Conservation (phyloP, 2,113 vertebrate species). For the Erpornis zantholeuca region DNA sequence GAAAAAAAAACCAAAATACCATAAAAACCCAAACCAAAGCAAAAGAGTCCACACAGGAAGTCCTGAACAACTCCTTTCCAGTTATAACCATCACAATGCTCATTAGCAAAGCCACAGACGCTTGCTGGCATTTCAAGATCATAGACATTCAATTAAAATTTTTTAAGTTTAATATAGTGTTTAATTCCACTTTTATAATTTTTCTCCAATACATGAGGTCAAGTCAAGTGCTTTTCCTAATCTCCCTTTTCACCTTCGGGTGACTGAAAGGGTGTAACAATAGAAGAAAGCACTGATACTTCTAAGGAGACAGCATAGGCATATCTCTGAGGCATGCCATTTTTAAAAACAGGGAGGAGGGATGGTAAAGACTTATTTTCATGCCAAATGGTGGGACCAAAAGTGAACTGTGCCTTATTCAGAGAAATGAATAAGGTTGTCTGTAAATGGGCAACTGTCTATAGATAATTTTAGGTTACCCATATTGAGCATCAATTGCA, state of each 20-base stretch:
- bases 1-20: neutral
- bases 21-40: neutral
- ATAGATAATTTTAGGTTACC: neutral
- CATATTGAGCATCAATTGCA: neutral
- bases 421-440: conserved; percentile 9
- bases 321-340: neutral
- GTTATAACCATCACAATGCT: conserved; percentile 9
- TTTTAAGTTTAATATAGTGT: neutral
- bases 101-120: neutral
- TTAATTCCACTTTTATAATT: conserved; percentile 30
- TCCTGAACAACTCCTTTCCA: neutral
- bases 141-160: neutral
- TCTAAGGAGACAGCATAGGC: conserved; percentile 54
- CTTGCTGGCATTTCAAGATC: neutral
- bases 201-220: neutral
- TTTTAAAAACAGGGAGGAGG: conserved; percentile 24
- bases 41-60: neutral
- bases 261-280: neutral
- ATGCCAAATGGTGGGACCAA: neutral
- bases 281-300: neutral
- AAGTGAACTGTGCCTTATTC: neutral
- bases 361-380: conserved; percentile 18
- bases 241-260: neutral
- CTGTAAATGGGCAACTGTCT: neutral
- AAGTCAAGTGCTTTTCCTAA: neutral